A percentile compares a stretch with the other conserved stretches of the same genome.
Conservation (phyloP, 2,888 invertebrate genomes). For the Lacanobia oleracea region DNA sequence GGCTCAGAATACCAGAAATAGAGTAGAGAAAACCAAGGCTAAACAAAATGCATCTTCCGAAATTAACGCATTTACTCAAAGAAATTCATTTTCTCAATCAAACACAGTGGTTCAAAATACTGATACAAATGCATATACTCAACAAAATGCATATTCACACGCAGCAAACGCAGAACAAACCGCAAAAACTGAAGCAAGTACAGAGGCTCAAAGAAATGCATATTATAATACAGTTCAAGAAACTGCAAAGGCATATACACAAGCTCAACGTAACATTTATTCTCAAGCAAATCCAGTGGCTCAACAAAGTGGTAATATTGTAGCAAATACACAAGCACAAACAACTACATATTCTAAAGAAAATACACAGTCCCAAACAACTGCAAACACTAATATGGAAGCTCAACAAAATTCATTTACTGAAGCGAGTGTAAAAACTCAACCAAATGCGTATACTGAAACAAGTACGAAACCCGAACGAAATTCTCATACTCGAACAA, state of each 20-base stretch:
- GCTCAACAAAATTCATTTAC: slow-evolving; percentile 3
- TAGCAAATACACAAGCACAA: not conserved
- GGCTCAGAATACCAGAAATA: not conserved
- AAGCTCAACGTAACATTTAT: slow-evolving; percentile 3
- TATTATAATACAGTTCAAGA: not conserved
- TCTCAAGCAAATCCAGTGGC: not conserved
- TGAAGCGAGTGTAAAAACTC: not conserved
- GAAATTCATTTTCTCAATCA: slow-evolving; percentile 4
- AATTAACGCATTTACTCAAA: not conserved
- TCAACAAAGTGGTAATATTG: not conserved
- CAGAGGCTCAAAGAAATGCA: slow-evolving; percentile 1
- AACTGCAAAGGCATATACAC: not conserved
- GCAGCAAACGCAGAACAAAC: not conserved
- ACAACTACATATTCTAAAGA: not conserved
- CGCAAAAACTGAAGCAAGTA: not conserved
- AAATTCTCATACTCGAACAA: slow-evolving; percentile 16
- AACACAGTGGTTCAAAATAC: not conserved
- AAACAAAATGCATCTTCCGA: slow-evolving; percentile 4
- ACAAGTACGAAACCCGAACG: slow-evolving; percentile 1
- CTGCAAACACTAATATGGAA: not conserved
- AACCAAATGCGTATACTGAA: not conserved
- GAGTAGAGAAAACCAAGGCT: not conserved
- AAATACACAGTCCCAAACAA: not conserved
- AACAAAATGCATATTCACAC: slow-evolving; percentile 7
- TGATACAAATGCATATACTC: not conserved